Evolutionary conservation across 2,113 vertebrate genomes (phyloP).

Genomic region (Caloenas nicobarica): DNA sequence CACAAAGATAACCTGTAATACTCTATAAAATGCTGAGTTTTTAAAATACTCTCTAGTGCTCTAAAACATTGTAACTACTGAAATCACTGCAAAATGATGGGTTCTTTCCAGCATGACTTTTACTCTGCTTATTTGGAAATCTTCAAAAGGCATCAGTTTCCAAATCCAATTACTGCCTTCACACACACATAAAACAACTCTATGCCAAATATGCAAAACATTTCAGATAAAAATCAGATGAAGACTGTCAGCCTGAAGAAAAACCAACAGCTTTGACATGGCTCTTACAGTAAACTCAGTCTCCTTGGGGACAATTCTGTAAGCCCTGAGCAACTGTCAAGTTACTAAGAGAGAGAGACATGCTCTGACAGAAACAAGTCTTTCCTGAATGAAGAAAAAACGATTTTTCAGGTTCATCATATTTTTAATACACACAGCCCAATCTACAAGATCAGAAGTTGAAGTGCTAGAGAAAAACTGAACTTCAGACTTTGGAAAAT

Average conservation of each 20-base stretch:
- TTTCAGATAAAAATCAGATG: neutral
- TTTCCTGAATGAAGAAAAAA: neutral
- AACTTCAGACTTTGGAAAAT: neutral
- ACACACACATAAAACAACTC: neutral
- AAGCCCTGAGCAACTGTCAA: neutral
- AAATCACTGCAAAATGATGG: neutral
- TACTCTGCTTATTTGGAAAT: neutral
- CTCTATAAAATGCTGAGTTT: neutral
- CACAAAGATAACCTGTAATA: neutral
- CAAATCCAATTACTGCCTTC: neutral
- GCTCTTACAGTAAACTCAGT: neutral
- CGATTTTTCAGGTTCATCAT: neutral
- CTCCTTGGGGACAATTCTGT: neutral
- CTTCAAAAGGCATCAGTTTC: neutral
- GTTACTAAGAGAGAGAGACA: neutral
- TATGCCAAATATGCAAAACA: neutral
- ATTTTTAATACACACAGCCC: neutral
- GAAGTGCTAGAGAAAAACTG: neutral
- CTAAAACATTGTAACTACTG: neutral
- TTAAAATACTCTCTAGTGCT: neutral
- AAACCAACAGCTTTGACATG: neutral
- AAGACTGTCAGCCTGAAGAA: neutral
- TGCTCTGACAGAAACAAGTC: neutral
- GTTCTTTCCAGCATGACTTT: neutral
- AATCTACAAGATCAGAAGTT: neutral